Percentiles rank a stretch among this genome's conserved stretches.
phyloP scores from a whole-genome alignment of 2,888 invertebrate genomes.

The Sphecodes monilicornis region DNA sequence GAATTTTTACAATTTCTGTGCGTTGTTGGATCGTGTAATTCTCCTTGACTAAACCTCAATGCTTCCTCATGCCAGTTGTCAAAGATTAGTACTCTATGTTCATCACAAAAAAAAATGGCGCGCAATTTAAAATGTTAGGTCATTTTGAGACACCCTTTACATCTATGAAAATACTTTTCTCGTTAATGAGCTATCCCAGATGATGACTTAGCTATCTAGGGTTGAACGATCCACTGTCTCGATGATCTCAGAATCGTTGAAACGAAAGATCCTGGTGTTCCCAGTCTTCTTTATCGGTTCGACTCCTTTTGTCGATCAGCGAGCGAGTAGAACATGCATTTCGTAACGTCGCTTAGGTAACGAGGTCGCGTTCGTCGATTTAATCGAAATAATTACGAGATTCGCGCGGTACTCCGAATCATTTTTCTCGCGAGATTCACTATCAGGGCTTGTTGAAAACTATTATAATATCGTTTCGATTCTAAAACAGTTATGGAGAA shows the following conservation, averaged over 20 bases:
- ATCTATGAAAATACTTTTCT: not conserved
- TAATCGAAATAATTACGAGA: conserved; percentile 31
- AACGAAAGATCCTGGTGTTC: not conserved
- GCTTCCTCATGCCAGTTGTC: too few relatives aligned
- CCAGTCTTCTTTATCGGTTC: not conserved
- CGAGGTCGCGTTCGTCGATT: not conserved
- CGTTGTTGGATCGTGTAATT: too few relatives aligned
- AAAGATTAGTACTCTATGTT: too few relatives aligned
- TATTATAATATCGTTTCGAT: too few relatives aligned
- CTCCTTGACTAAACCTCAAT: too few relatives aligned
- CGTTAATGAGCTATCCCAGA: not conserved
- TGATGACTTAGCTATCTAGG: not conserved
- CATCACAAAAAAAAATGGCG: too few relatives aligned
- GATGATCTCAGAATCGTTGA: conserved; percentile 14
- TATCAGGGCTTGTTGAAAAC: too few relatives aligned
- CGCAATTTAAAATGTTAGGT: too few relatives aligned
- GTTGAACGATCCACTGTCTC: conserved; percentile 38
- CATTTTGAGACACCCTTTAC: too few relatives aligned
- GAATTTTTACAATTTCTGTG: too few relatives aligned
- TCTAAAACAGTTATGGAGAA: too few relatives aligned
- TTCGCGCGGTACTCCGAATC: not conserved
- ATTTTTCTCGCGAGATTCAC: not conserved
- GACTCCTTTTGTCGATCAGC: conserved; percentile 21
- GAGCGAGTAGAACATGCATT: conserved; percentile 21
- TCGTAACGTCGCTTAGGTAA: conserved; percentile 22